Evolutionary conservation across 2,888 invertebrate genomes (phyloP).

Genomic region (Ennomos erosarius): DNA sequence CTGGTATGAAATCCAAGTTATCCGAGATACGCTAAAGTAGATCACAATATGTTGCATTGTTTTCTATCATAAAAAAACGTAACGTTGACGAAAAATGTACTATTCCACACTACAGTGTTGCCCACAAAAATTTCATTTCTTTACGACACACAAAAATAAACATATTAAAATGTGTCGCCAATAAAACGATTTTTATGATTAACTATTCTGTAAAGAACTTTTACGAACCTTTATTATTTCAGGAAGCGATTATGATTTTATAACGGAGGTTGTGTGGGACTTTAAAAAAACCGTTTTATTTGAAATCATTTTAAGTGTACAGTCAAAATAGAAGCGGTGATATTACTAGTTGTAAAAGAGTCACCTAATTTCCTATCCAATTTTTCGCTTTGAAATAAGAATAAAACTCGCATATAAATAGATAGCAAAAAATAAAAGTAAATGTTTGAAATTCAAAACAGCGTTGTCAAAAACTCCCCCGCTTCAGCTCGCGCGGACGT

Average conservation of each 20-base stretch:
- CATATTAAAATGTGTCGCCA: slow-evolving; percentile 30
- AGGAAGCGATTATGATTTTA: slow-evolving; percentile 48
- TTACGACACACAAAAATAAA: slow-evolving; percentile 34
- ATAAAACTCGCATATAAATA: slow-evolving; percentile 17
- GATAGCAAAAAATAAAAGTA: slow-evolving; percentile 21
- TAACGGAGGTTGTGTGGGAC: slow-evolving; percentile 37
- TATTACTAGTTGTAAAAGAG: slow-evolving; percentile 21
- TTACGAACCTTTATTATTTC: slow-evolving; percentile 48
- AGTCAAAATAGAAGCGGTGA: slow-evolving; percentile 19
- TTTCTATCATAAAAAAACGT: background rate
- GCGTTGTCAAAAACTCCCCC: slow-evolving; percentile 49
- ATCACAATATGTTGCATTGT: too few relatives aligned
- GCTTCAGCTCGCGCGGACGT: slow-evolving; percentile 52
- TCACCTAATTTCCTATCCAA: slow-evolving; percentile 7
- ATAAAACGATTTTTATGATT: slow-evolving; percentile 47
- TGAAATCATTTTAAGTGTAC: slow-evolving; percentile 37
- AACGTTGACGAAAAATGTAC: slow-evolving; percentile 7
- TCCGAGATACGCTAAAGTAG: too few relatives aligned
- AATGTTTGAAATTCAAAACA: slow-evolving; percentile 26
- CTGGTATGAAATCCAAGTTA: too few relatives aligned
- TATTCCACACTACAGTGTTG: background rate
- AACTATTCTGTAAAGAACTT: slow-evolving; percentile 40
- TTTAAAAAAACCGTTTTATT: slow-evolving; percentile 39
- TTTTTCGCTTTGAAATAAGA: slow-evolving; percentile 20
- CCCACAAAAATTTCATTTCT: slow-evolving; percentile 20